Conservation (phyloP, 2,888 invertebrate genomes). For the Dicycla oo region DNA sequence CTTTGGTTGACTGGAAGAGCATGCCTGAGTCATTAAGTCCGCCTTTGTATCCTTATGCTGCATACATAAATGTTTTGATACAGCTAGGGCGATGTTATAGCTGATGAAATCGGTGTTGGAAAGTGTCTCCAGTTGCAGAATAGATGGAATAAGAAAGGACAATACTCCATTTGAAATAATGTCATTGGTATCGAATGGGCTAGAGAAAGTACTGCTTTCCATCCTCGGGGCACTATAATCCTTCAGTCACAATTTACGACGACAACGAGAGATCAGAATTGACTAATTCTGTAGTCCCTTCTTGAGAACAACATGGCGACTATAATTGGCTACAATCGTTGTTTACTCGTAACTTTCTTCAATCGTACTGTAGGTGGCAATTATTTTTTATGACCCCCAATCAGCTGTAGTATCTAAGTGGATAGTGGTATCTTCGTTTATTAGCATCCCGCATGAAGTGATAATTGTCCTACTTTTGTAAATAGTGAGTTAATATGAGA, state of each 20-base stretch:
- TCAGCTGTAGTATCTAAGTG: constrained; percentile 26
- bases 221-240: not conserved
- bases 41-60: not conserved
- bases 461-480: constrained; percentile 54
- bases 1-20: not conserved
- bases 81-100: not conserved
- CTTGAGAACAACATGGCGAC: constrained; percentile 4
- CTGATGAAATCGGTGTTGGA: not conserved
- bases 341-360: constrained; percentile 34
- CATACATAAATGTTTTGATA: not conserved
- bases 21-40: not conserved
- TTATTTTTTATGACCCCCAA: constrained; percentile 46
- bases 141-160: not conserved
- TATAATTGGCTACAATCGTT: constrained; percentile 26
- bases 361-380: constrained; percentile 6
- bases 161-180: not conserved
- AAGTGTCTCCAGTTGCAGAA: not conserved
- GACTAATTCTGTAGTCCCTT: not conserved
- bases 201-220: not conserved
- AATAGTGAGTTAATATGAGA: not conserved
- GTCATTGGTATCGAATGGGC: too few relatives aligned
- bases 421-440: constrained; percentile 25
- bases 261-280: not conserved
- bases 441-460: constrained; percentile 26
- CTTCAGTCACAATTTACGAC: not conserved